These are phyloP conservation scores for Oryzias dopingdopingensis DNA, from an alignment of 2,797 vertebrate genomes.

Conservation along the genomic window DNA sequence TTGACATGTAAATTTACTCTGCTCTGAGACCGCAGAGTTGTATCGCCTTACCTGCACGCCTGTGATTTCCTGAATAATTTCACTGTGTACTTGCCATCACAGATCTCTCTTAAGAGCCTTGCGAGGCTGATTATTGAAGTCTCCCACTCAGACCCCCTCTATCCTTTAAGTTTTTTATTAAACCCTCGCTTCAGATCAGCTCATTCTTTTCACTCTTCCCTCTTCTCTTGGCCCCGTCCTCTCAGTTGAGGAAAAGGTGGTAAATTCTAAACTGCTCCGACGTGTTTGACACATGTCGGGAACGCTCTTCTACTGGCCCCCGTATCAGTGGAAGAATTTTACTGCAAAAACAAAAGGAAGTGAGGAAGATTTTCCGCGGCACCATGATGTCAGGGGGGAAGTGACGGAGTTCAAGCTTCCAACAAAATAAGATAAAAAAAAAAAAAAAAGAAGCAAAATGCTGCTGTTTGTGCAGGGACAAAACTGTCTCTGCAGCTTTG, in stretches of 20 bases:
- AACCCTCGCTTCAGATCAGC: slow-evolving; percentile 8
- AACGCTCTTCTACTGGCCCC: slow-evolving; percentile 33
- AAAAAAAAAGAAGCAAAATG: slow-evolving; percentile 35
- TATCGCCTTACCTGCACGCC: slow-evolving; percentile 50
- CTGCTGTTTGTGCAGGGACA: slow-evolving; percentile 56
- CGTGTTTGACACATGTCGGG: slow-evolving; percentile 31
- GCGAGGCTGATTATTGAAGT: slow-evolving; percentile 24
- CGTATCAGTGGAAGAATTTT: slow-evolving; percentile 69
- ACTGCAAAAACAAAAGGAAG: slow-evolving; percentile 78
- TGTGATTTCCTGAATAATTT: slow-evolving; percentile 51
- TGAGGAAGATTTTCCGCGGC: slow-evolving; percentile 79
- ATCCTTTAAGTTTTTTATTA: slow-evolving; percentile 3
- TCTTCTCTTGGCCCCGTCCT: slow-evolving; percentile 13
- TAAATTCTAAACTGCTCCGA: slow-evolving; percentile 34
- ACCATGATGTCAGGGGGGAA: slow-evolving; percentile 66
- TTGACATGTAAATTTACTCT: slow-evolving; percentile 47
- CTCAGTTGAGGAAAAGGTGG: slow-evolving; percentile 27
- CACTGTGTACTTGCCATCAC: slow-evolving; percentile 43
- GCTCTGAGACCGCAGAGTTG: slow-evolving; percentile 28
- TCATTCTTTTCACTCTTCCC: slow-evolving; percentile 22
- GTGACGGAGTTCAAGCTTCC: slow-evolving; percentile 56
- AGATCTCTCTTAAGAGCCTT: slow-evolving; percentile 37
- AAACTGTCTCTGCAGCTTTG: slow-evolving; percentile 61
- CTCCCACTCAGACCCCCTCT: slow-evolving; percentile 33
- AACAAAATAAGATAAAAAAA: slow-evolving; percentile 22